phyloP scores from a whole-genome alignment of 2,888 invertebrate species.

The Chrysolina oricalcia region DNA sequence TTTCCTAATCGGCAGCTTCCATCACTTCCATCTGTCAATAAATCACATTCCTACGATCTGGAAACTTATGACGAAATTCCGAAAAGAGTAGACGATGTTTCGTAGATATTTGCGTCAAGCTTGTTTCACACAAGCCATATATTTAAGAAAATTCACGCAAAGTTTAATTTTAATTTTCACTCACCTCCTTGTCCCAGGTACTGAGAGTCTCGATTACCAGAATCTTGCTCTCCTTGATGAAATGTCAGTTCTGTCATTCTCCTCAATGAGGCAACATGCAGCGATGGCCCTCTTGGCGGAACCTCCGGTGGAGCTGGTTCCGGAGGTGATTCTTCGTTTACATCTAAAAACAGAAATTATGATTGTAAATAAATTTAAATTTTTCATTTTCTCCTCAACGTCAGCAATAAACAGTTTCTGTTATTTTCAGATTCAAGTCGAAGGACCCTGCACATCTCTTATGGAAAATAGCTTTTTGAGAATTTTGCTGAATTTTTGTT shows the following conservation, averaged over 20 bases:
- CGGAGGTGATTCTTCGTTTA: slow-evolving; percentile 84
- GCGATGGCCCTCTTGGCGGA: slow-evolving; percentile 88
- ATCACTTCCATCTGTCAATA: too few species aligned
- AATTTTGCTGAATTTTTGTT: too few species aligned
- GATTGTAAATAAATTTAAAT: background rate
- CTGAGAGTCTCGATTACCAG: slow-evolving; percentile 64
- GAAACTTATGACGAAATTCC: too few species aligned
- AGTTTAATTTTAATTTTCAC: slow-evolving; percentile 41
- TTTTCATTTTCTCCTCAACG: background rate
- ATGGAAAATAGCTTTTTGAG: too few species aligned
- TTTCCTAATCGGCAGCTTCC: too few species aligned
- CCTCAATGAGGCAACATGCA: slow-evolving; percentile 77
- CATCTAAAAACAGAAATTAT: slow-evolving; percentile 69
- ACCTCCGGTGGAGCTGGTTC: slow-evolving; percentile 84
- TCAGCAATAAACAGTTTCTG: background rate
- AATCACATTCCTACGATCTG: too few species aligned
- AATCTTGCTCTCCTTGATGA: slow-evolving; percentile 69
- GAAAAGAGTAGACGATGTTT: too few species aligned
- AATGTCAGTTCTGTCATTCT: slow-evolving; percentile 75
- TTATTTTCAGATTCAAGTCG: background rate
- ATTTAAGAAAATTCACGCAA: too few species aligned
- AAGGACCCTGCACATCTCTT: too few species aligned
- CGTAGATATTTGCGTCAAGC: too few species aligned
- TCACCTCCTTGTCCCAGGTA: slow-evolving; percentile 69
- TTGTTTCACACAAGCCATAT: too few species aligned